Evolutionary conservation across 2,797 vertebrate species (phyloP).

Genomic region (Cichlasoma orientale): DNA sequence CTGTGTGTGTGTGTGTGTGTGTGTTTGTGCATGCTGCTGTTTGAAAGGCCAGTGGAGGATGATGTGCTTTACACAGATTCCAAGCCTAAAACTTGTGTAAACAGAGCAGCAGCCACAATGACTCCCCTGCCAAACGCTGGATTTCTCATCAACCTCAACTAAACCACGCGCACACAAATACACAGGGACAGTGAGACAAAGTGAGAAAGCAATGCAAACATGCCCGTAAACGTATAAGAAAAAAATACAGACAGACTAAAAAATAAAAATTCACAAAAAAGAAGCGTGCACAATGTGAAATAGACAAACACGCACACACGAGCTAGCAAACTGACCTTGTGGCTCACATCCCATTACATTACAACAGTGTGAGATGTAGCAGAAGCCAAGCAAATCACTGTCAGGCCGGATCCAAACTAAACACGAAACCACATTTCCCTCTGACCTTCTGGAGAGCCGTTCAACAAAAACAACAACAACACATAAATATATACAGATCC

Average conservation of each 20-base stretch:
- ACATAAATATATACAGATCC: conserved; percentile 41
- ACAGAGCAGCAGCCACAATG: conserved; percentile 56
- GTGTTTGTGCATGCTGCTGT: not conserved
- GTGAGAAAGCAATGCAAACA: conserved; percentile 32
- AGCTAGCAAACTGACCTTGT: conserved; percentile 56
- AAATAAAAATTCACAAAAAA: not conserved
- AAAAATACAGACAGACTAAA: not conserved
- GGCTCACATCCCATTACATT: conserved; percentile 55
- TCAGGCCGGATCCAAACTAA: conserved; percentile 69
- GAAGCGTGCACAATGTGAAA: not conserved
- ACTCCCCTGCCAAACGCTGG: conserved; percentile 61
- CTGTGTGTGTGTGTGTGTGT: not conserved
- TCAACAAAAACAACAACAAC: conserved; percentile 8
- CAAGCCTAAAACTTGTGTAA: conserved; percentile 59
- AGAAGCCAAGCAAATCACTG: conserved; percentile 64
- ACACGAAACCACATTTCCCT: conserved; percentile 64
- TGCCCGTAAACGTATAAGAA: not conserved
- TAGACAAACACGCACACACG: not conserved
- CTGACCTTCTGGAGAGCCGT: conserved; percentile 53
- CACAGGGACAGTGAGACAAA: conserved; percentile 2
- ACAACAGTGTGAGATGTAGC: conserved; percentile 55
- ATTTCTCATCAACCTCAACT: conserved; percentile 64
- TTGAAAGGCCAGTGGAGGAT: conserved; percentile 34
- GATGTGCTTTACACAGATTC: conserved; percentile 35
- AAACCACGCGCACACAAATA: conserved; percentile 47